These are phyloP conservation scores for Cyclargus thomasi DNA, from an alignment of 1,140 invertebrate genomes.

Conservation along the genomic window DNA sequence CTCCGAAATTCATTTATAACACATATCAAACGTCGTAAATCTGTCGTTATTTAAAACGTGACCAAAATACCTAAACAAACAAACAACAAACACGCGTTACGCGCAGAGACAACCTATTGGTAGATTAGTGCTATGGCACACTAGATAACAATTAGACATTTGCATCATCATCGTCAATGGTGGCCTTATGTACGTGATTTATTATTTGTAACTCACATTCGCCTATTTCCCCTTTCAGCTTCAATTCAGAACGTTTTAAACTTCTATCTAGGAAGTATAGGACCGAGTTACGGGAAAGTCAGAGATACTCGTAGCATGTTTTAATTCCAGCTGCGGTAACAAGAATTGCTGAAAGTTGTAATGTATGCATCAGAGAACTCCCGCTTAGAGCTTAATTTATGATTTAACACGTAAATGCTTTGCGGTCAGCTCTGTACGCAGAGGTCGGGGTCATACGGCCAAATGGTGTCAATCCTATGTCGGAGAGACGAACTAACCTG, in stretches of 20 bases:
- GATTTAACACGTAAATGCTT: conserved; percentile 18
- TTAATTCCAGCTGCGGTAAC: not conserved
- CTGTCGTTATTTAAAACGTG: not conserved
- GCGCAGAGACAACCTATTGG: no score
- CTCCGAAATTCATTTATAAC: conserved; percentile 5
- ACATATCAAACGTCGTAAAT: not conserved
- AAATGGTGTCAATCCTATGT: conserved; percentile 20
- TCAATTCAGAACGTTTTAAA: no score
- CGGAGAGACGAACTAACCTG: conserved; percentile 7
- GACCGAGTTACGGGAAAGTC: no score
- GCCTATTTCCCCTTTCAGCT: no score
- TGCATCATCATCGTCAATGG: no score
- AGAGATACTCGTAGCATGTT: not conserved
- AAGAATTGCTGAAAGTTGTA: conserved; percentile 1
- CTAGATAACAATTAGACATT: no score
- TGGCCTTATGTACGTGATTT: no score
- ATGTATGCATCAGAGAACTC: not conserved
- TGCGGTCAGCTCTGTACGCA: conserved; percentile 19
- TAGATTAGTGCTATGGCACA: no score
- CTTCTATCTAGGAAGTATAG: no score
- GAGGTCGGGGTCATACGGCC: conserved; percentile 17
- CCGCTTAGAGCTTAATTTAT: conserved; percentile 19
- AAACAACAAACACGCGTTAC: no score
- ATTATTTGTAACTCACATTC: no score
- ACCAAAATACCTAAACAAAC: not conserved